These are phyloP conservation scores for Uromys caudimaculatus DNA, from an alignment of 2,797 vertebrate species.

Conservation along the genomic window DNA sequence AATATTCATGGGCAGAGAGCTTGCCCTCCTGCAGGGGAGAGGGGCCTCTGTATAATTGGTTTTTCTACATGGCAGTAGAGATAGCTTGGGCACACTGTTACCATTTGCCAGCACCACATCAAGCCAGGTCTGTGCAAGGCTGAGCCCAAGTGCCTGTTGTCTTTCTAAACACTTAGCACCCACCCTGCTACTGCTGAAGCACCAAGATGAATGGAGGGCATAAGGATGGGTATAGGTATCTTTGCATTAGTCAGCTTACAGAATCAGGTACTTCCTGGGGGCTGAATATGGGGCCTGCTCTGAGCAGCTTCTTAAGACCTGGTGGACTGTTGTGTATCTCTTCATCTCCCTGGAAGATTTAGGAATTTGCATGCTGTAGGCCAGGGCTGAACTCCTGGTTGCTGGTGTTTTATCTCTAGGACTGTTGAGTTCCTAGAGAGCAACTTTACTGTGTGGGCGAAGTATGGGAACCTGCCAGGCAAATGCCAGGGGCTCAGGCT, in stretches of 20 bases:
- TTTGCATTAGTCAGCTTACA: slow-evolving; percentile 58
- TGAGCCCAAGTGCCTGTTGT: slow-evolving; percentile 55
- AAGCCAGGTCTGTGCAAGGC: slow-evolving; percentile 52
- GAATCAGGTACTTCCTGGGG: slow-evolving; percentile 22
- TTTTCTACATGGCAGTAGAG: slow-evolving; percentile 52
- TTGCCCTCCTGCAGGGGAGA: slow-evolving; percentile 55
- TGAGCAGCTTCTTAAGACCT: slow-evolving; percentile 57
- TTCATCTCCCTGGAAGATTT: slow-evolving; percentile 20
- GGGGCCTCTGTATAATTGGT: slow-evolving; percentile 48
- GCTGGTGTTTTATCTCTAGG: neutral
- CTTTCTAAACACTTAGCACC: slow-evolving; percentile 66
- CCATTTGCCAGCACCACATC: slow-evolving; percentile 50
- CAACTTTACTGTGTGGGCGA: neutral
- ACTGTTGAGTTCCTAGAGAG: slow-evolving; percentile 58
- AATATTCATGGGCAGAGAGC: slow-evolving; percentile 63
- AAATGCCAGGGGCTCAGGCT: slow-evolving; percentile 16
- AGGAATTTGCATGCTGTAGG: neutral
- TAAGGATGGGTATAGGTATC: fast-evolving
- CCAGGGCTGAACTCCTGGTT: neutral
- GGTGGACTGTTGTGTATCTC: neutral
- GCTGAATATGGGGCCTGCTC: neutral
- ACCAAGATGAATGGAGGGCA: slow-evolving; percentile 40
- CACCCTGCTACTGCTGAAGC: slow-evolving; percentile 55
- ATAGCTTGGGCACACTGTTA: slow-evolving; percentile 73
- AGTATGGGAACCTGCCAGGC: slow-evolving; percentile 24